Base-by-base conservation (phyloP, 2,797 vertebrate species). In the Sandelia bainsii region DNA sequence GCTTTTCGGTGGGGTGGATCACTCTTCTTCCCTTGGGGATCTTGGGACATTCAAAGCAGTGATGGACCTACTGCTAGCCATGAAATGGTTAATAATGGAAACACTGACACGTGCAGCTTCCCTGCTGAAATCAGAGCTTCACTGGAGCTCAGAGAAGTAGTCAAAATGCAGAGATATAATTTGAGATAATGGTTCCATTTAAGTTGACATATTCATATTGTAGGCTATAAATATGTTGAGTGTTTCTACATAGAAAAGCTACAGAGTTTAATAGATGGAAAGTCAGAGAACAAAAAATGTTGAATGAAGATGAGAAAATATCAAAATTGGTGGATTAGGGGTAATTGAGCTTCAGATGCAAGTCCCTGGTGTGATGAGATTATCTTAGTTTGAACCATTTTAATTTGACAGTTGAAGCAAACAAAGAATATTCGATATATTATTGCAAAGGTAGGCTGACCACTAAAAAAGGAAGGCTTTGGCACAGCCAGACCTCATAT, bases 291-390 rank as follows among this genome's bases (percentile, higher is more conserved):
- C 57, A 57, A 69, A 44, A 72, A 52, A 9, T 23, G 53, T 58
- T 76, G 62, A 83, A 86, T 74, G 44, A 78, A 73, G 56, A 77
- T 54, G 58, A 71, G 63, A 37, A 82, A 79, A 72, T 78, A 40
- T 82, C 72, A 34, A 79, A 83, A 82, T 61, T 6, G 46, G 32
- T 34, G 32, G 32, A 34, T 34, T 34, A 9, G 1, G 32, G 80
- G 60, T 84, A 88, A 90, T 82, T 77, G 77, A 83, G 80, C 83
- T 81, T 78, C 68, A 78, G 71, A 63, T 74, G 62, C 74, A 71
- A 81, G 72, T 72, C 73, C 68, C 72, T 70, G 59, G 69, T 65
- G 45, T 61, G 76, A 88, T 87, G 78, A 80, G 69, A 82, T 90
- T 87, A 85, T 88, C 85, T 81, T 40, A 32, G 75, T 83, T 62